Base-by-base conservation (phyloP, 1,140 invertebrate species). In the Drosophila nannoptera region DNA sequence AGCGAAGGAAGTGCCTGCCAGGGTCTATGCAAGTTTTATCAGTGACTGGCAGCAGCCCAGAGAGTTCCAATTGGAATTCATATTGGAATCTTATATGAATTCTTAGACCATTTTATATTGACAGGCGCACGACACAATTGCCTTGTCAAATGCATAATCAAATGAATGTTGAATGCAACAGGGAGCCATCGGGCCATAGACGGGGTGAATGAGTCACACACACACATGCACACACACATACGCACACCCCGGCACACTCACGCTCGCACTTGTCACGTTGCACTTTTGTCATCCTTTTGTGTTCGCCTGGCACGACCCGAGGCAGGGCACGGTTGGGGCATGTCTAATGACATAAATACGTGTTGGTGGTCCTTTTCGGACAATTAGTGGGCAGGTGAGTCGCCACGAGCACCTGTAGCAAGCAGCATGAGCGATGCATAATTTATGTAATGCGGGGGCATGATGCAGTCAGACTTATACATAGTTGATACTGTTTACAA, bases 101-200 rank as follows among this genome's bases (percentile, higher is more conserved):
- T 87, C 77, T 72, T 86, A 86, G 62, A 77, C 81, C 74, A 86
- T 86, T 86, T 86, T 86, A 86, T 86, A 86, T 86, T 86, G 81
- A 86, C 81, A 81, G 75, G 80, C 80, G 69, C 77, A 84, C 81
- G 80, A 84, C 80, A 80, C 78, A 83, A 76, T 83, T 84, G 74
- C 70, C 81, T 69, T 86, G 81, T 80, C 70, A 74, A 86, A 81
- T 86, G 22, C 22, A 86, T 77, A 80, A 77, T 75, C 75, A 81
- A 86, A 77, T 84, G 81, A 86, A 81, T 69, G 81, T 81, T 65
- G 54, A 60, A 59, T 63, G 56, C 55, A 71, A 50, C 70, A 73
- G 73, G 75, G 67, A 64, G 40, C 49, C 56, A 58, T 60, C 56
- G 68, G 72, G n/a, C n/a, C n/a, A n/a, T 52, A 52, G 32, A 35